phyloP scores from a whole-genome alignment of 2,113 vertebrate genomes.

The Brachyhypopomus occidentalis region DNA sequence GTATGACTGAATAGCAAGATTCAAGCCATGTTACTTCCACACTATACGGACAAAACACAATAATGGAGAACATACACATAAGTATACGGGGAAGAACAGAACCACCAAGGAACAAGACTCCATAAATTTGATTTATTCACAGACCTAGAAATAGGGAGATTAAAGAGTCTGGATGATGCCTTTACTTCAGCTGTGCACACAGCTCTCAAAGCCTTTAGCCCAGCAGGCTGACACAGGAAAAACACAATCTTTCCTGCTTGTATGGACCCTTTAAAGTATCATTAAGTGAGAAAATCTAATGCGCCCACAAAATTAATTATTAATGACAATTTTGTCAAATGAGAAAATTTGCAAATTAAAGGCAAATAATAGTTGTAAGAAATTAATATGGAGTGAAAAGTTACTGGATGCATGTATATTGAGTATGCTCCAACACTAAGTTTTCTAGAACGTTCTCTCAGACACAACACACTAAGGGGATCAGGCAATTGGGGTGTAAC shows the following conservation, averaged over 20 bases:
- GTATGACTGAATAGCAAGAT: no score
- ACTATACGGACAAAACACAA: background rate
- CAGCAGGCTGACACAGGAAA: background rate
- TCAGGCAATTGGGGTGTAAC: conserved; percentile 38
- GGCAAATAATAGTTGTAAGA: no score
- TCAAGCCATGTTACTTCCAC: no score
- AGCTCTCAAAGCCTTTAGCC: background rate
- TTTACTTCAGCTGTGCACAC: background rate
- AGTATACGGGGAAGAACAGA: background rate
- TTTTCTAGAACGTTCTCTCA: no score
- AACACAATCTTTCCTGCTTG: background rate
- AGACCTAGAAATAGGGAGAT: background rate
- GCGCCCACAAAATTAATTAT: background rate
- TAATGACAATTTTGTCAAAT: background rate
- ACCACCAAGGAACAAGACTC: background rate
- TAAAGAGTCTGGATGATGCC: no score
- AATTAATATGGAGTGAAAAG: no score
- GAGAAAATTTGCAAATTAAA: background rate
- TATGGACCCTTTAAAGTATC: background rate
- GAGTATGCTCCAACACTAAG: no score
- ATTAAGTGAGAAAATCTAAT: background rate
- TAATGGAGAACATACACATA: background rate
- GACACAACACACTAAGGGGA: no score
- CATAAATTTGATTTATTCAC: no score
- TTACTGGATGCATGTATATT: no score